Conservation (phyloP, 1,140 invertebrate species). For the Delia radicum region DNA sequence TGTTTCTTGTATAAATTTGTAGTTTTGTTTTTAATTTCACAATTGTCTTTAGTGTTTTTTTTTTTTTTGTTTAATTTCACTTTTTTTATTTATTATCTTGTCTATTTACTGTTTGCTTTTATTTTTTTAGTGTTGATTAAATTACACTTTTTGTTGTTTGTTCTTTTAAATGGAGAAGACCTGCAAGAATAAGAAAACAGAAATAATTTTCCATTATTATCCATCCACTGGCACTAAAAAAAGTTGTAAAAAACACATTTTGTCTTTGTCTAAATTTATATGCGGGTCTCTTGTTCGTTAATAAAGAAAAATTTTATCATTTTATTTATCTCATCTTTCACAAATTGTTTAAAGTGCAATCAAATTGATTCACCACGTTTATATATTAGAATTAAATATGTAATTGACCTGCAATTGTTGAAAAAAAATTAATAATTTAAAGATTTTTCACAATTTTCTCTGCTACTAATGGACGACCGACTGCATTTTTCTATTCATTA, state of each 20-base stretch:
- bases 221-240: not conserved
- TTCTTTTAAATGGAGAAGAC: not conserved
- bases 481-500: not conserved
- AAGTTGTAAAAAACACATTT: not conserved
- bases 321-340: not conserved
- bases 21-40: not conserved
- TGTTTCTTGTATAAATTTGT: not conserved
- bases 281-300: not conserved
- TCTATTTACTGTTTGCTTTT: not conserved
- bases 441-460: not conserved
- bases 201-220: not conserved
- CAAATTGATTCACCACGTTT: not conserved
- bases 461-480: too few species aligned
- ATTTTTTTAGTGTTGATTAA: not conserved
- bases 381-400: not conserved
- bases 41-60: not conserved
- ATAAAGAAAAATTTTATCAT: not conserved
- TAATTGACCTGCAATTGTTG: not conserved
- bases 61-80: not conserved
- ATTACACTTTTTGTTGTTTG: not conserved
- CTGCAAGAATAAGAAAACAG: not conserved
- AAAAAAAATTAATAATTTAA: not conserved
- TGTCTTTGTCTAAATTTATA: not conserved
- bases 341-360: not conserved
- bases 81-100: not conserved